Percentiles rank a stretch among this genome's conserved stretches.
Conservation (phyloP, 2,888 invertebrate genomes). For the Patella depressa region DNA sequence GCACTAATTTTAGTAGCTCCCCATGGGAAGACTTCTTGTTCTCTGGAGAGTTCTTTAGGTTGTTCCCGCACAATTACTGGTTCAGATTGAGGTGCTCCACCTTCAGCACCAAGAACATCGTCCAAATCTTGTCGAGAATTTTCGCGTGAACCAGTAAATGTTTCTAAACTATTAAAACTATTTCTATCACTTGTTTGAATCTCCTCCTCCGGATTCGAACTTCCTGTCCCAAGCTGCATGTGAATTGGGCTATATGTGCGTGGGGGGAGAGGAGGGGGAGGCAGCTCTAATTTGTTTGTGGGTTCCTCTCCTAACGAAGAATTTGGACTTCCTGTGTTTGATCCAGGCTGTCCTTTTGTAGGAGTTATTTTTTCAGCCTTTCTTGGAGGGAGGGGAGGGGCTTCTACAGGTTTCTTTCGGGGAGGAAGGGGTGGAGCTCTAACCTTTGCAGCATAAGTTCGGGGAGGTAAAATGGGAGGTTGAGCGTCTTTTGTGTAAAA, state of each 20-base stretch:
- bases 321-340: conserved; percentile 21
- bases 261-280: conserved; percentile 63
- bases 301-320: conserved; percentile 14
- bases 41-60: conserved; percentile 11
- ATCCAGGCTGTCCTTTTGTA: conserved; percentile 18
- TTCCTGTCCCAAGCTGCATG: conserved; percentile 37
- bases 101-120: conserved; percentile 32
- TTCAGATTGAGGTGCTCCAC: conserved; percentile 34
- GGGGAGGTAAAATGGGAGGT: conserved; percentile 61
- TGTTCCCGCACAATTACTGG: conserved; percentile 21
- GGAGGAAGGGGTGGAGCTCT: conserved; percentile 62
- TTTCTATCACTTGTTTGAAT: conserved; percentile 49
- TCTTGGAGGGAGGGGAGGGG: conserved; percentile 61
- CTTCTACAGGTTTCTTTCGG: conserved; percentile 44
- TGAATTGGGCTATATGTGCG: conserved; percentile 63
- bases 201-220: conserved; percentile 33
- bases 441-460: conserved; percentile 50
- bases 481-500: conserved; percentile 17
- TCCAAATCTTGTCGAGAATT: conserved; percentile 38
- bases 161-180: conserved; percentile 63
- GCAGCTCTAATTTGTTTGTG: conserved; percentile 22
- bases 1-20: conserved; percentile 20
- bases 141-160: conserved; percentile 59
- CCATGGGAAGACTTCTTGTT: conserved; percentile 41
- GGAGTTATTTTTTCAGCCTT: conserved; percentile 45